Conservation (phyloP, 2,888 invertebrate species). For the Coremacera marginata region DNA sequence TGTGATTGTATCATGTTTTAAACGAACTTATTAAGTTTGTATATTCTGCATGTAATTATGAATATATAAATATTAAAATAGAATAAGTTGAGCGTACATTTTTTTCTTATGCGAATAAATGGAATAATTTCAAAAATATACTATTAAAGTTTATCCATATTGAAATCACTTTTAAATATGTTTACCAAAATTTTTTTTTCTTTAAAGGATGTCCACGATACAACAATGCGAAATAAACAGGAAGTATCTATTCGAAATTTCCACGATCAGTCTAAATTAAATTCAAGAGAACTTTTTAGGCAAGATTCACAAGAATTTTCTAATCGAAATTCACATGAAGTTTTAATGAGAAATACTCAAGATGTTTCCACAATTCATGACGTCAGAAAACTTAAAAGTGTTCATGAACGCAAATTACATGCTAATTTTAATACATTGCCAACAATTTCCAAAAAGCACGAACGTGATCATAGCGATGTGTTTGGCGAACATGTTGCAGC, state of each 20-base stretch:
- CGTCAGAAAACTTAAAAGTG: not conserved
- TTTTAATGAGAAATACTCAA: not conserved
- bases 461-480: constrained; percentile 20
- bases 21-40: too few relatives aligned
- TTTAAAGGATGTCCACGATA: not conserved
- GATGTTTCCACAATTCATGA: not conserved
- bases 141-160: too few relatives aligned
- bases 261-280: not conserved
- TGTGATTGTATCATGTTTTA: too few relatives aligned
- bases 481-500: constrained; percentile 29
- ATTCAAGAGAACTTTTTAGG: not conserved
- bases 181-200: too few relatives aligned
- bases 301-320: not conserved
- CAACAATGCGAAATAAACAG: not conserved
- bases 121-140: too few relatives aligned
- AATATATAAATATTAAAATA: too few relatives aligned
- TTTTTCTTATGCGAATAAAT: too few relatives aligned
- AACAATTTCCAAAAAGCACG: not conserved
- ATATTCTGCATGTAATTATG: too few relatives aligned
- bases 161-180: too few relatives aligned
- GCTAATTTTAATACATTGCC: not conserved
- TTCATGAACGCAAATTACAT: not conserved
- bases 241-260: not conserved
- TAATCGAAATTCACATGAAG: not conserved
- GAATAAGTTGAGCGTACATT: too few relatives aligned